Evolutionary conservation across 2,888 invertebrate species (phyloP).

Genomic region (Microctonus brassicae): DNA sequence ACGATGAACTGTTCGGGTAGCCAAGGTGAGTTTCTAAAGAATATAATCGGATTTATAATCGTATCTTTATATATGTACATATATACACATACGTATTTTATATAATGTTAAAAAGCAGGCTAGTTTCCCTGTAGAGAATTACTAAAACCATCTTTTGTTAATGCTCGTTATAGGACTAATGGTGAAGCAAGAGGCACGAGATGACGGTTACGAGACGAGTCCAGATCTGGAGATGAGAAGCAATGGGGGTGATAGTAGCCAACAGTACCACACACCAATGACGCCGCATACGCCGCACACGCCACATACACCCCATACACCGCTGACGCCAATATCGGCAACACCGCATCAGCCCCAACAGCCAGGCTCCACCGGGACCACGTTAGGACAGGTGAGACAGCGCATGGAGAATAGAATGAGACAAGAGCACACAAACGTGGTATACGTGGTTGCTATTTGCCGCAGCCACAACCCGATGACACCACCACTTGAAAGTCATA

Average conservation of each 20-base stretch:
- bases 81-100: slow-evolving; percentile 2
- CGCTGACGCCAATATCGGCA: slow-evolving; percentile 67
- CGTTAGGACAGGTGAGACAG: slow-evolving; percentile 65
- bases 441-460: slow-evolving; percentile 3
- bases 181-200: slow-evolving; percentile 79
- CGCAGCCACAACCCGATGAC: slow-evolving; percentile 32
- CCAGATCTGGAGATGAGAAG: slow-evolving; percentile 73
- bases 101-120: too few species aligned
- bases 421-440: slow-evolving; percentile 1
- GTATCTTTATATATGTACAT: not conserved
- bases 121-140: not conserved
- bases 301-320: slow-evolving; percentile 68
- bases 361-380: slow-evolving; percentile 64
- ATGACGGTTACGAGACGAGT: slow-evolving; percentile 92
- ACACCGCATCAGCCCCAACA: slow-evolving; percentile 68
- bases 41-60: not conserved
- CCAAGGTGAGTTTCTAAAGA: slow-evolving; percentile 56
- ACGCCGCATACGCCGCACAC: slow-evolving; percentile 69
- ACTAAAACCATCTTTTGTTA: slow-evolving; percentile 4
- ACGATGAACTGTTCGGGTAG: slow-evolving; percentile 64
- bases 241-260: slow-evolving; percentile 68
- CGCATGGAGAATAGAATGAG: not conserved
- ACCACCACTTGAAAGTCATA: slow-evolving; percentile 4
- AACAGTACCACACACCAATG: slow-evolving; percentile 69
- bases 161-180: slow-evolving; percentile 57